Percentiles rank a stretch among this genome's conserved stretches.
These are phyloP conservation scores for Mobula hypostoma DNA, from an alignment of 2,113 vertebrate genomes.

Conservation along the genomic window DNA sequence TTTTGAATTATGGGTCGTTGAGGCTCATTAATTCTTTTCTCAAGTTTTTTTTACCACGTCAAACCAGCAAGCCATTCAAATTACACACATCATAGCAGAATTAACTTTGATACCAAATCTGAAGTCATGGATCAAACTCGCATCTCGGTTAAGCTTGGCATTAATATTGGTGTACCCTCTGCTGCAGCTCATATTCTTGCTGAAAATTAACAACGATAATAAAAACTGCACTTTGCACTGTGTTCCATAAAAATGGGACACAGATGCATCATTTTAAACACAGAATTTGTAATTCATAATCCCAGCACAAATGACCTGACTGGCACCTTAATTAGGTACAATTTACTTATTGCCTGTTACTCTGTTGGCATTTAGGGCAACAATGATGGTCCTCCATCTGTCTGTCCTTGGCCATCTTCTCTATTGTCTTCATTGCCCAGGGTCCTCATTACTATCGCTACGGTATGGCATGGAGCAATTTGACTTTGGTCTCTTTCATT, in stretches of 20 bases:
- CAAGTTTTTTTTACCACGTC: neutral
- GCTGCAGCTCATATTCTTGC: neutral
- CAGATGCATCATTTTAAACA: neutral
- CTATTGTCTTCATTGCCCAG: too few relatives aligned
- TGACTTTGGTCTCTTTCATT: too few relatives aligned
- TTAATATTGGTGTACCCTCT: neutral
- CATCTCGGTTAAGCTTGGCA: neutral
- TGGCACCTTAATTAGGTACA: neutral
- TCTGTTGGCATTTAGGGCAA: too few relatives aligned
- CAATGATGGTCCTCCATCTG: too few relatives aligned
- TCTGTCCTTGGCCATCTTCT: too few relatives aligned
- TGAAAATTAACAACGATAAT: neutral
- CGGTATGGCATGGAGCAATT: too few relatives aligned
- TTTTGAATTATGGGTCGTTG: neutral
- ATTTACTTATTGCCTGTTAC: too few relatives aligned
- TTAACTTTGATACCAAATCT: neutral
- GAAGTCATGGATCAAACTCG: neutral
- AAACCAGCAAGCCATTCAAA: conserved; percentile 11
- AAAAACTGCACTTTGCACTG: neutral
- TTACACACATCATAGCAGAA: neutral
- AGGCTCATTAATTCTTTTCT: neutral
- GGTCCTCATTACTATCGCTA: too few relatives aligned
- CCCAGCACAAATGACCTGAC: neutral
- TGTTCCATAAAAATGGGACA: neutral
- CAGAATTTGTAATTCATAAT: neutral